Conservation (phyloP, 2,113 vertebrate genomes). For the Corynorhinus townsendii region DNA sequence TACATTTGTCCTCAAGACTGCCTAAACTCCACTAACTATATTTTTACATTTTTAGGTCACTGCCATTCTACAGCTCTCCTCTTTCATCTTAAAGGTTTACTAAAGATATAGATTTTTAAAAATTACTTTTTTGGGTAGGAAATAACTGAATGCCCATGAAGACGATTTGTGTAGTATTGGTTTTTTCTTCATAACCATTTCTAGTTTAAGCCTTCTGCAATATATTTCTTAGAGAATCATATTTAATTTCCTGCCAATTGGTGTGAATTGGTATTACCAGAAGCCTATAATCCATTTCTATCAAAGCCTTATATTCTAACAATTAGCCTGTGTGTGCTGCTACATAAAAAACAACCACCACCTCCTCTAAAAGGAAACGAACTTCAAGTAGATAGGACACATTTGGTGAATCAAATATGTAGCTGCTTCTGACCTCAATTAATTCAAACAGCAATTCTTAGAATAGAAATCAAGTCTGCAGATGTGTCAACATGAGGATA, state of each 20-base stretch:
- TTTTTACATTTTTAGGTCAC: constrained; percentile 41
- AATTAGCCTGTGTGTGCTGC: constrained; percentile 17
- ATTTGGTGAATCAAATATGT: constrained; percentile 55
- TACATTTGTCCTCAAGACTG: constrained; percentile 1
- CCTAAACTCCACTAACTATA: constrained; percentile 25
- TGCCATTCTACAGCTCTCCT: constrained; percentile 2
- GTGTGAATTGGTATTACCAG: not conserved
- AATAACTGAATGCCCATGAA: not conserved
- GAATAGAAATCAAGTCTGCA: constrained; percentile 37
- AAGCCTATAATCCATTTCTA: constrained; percentile 39
- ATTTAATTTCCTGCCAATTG: constrained; percentile 32
- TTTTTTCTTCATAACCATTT: not conserved
- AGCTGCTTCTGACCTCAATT: constrained; percentile 47
- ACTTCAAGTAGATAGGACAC: constrained; percentile 56
- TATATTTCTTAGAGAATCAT: constrained; percentile 22
- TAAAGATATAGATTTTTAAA: constrained; percentile 6
- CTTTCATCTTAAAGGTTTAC: constrained; percentile 23
- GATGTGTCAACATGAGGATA: not conserved
- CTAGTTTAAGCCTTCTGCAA: not conserved
- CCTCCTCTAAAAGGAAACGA: constrained; percentile 60
- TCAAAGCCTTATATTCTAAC: constrained; percentile 51
- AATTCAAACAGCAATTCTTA: constrained; percentile 59
- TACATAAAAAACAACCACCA: constrained; percentile 30
- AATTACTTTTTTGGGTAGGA: not conserved
- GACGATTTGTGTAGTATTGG: not conserved